Conservation (phyloP, 2,797 vertebrate species). For the Sebastiscus tertius region DNA sequence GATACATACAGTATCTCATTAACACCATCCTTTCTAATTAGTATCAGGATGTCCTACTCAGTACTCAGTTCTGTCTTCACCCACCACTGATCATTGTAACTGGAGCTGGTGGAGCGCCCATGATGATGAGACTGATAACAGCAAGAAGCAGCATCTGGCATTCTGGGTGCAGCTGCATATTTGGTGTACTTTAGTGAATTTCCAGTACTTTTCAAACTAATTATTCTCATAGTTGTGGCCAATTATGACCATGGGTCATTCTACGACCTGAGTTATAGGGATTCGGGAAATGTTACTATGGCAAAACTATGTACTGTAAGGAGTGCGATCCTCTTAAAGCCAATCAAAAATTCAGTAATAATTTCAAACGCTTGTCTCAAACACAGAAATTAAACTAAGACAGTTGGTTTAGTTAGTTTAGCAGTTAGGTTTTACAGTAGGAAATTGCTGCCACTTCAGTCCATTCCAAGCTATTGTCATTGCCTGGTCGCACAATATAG, state of each 20-base stretch:
- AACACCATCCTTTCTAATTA: slow-evolving; percentile 84
- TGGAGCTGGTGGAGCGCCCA: background rate
- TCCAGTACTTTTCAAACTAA: background rate
- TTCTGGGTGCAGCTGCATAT: background rate
- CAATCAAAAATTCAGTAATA: background rate
- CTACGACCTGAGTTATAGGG: no score
- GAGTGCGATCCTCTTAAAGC: background rate
- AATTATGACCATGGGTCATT: background rate
- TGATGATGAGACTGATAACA: background rate
- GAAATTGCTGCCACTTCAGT: background rate
- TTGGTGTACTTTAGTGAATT: background rate
- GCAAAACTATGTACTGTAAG: background rate
- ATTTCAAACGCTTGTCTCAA: background rate
- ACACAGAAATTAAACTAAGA: background rate
- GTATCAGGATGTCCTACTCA: slow-evolving; percentile 39
- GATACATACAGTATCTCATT: slow-evolving; percentile 77
- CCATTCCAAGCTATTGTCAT: background rate
- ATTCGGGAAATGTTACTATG: background rate
- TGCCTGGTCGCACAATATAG: background rate
- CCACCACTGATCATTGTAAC: background rate
- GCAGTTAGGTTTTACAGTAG: no score
- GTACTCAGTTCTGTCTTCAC: background rate
- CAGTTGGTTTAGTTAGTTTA: no score
- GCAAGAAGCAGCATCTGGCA: background rate
- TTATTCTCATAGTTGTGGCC: background rate